Base-by-base conservation (phyloP, 2,888 invertebrate species). In the Ptilodon capucinus region DNA sequence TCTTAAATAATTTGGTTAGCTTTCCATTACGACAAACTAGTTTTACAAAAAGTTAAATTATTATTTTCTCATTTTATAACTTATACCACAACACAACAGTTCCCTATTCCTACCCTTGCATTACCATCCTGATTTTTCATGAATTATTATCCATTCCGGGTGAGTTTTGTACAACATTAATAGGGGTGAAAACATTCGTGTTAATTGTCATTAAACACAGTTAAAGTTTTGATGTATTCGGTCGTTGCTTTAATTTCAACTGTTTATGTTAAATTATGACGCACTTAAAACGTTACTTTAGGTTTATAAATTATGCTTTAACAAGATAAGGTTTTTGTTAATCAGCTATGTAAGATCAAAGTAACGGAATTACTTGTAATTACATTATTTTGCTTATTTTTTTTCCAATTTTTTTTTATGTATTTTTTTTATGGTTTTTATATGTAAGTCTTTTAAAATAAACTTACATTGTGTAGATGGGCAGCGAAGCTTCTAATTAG, bases 91-190 rank as follows among this genome's bases (percentile, higher is more conserved):
- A 42, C 6, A 13, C 41, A 46, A 64, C 62, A 66, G 55, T 68
- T 69, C 62, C 56, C 46, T 54, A 18, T 46, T 51, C 50, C 64
- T 58, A 68, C 71, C 57, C 64, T 50, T 54, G 53, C 59, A 60
- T 65, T 67, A 66, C 57, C 62, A 65, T 67, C 65, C 59, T 65
- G 65, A 58, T 73, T 76, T 77, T 76, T 68, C 71, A 67, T 76
- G 59, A 79, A 78, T 76, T 77, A 76, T 76, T 74, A 66, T 66
- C 66, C 60, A 57, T 69, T 72, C 70, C 57, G 63, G 67, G 45
- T 38, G 41, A 60, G 69, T 72, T 71, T 69, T 69, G 65, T 74
- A 64, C 60, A 60, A 67, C 62, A 69, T 70, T 68, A 69, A 73
- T 60, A 71, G 68, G 68, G 72, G 75, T 71, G 67, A 51, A 49